Conservation (phyloP, 35 echinoderm and acorn worm genomes). For the Eucidaris tribuloides region DNA sequence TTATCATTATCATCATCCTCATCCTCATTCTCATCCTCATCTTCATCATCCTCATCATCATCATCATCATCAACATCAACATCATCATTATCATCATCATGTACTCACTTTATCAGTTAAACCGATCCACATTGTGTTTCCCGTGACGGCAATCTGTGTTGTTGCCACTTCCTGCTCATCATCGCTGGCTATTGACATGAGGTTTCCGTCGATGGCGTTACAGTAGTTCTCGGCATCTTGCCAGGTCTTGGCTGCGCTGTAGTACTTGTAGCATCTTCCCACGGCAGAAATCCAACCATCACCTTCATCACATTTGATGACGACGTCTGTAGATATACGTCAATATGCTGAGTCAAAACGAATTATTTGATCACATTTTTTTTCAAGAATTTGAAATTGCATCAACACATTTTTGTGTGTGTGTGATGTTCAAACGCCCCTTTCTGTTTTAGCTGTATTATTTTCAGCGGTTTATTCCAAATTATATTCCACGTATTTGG, state of each 20-base stretch:
- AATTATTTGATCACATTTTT: not conserved
- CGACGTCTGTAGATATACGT: slow-evolving; percentile 45
- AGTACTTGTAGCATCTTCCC: slow-evolving; percentile 60
- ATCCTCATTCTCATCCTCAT: not conserved
- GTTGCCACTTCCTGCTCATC: slow-evolving; percentile 47
- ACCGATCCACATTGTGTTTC: slow-evolving; percentile 61
- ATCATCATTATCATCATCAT: not conserved
- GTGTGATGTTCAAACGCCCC: not conserved
- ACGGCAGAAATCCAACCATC: slow-evolving; percentile 62
- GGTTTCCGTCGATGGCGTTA: slow-evolving; percentile 25
- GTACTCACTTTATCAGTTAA: slow-evolving; percentile 43
- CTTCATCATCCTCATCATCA: not conserved
- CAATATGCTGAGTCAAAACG: not conserved
- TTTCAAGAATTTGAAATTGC: not conserved
- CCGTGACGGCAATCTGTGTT: not conserved
- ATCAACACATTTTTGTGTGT: not conserved
- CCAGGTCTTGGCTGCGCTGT: slow-evolving; percentile 12
- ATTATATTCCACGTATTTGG: not conserved
- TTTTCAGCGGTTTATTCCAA: not conserved
- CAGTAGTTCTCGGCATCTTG: slow-evolving; percentile 66
- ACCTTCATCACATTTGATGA: slow-evolving; percentile 72
- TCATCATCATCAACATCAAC: not conserved
- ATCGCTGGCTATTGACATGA: slow-evolving; percentile 22
- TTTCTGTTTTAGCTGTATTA: not conserved
- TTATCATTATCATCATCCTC: not conserved